Percentiles rank a stretch among this genome's conserved stretches.
phyloP scores from a whole-genome alignment of 2,797 vertebrate species.

The Hydrolagus colliei region DNA sequence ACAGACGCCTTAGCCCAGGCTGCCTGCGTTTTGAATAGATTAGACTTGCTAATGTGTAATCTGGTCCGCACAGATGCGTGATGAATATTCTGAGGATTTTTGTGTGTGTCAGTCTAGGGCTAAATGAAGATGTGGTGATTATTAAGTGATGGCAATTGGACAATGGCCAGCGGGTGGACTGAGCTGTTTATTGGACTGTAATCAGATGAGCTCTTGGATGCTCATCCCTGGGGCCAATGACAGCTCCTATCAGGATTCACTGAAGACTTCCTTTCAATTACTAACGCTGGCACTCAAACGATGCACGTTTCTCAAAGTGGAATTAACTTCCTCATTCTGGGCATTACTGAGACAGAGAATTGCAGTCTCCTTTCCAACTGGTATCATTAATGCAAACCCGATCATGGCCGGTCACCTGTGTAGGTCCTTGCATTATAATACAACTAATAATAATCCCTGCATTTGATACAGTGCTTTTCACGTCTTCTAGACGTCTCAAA shows the following conservation, averaged over 20 bases:
- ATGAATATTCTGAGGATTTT: constrained; percentile 61
- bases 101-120: constrained; percentile 60
- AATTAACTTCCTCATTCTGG: constrained; percentile 41
- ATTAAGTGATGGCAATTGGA: constrained; percentile 73
- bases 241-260: constrained; percentile 54
- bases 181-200: constrained; percentile 50
- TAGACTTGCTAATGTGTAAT: constrained; percentile 68
- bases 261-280: constrained; percentile 47
- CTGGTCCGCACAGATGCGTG: constrained; percentile 68
- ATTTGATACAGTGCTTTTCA: too few relatives aligned
- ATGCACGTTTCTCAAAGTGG: constrained; percentile 45
- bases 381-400: neutral
- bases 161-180: constrained; percentile 68
- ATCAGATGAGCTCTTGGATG: constrained; percentile 54
- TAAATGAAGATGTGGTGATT: constrained; percentile 84
- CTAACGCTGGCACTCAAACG: constrained; percentile 48
- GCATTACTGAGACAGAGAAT: neutral
- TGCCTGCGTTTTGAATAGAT: constrained; percentile 51
- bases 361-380: neutral
- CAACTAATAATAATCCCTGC: too few relatives aligned
- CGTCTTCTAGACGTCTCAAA: too few relatives aligned
- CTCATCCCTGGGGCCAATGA: constrained; percentile 45
- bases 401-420: neutral
- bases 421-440: neutral
- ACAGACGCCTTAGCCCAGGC: constrained; percentile 54